Percentiles rank a stretch among this genome's conserved stretches.
Evolutionary conservation across 1,140 invertebrate genomes (phyloP).

Genomic region (Rhynchophorus ferrugineus): DNA sequence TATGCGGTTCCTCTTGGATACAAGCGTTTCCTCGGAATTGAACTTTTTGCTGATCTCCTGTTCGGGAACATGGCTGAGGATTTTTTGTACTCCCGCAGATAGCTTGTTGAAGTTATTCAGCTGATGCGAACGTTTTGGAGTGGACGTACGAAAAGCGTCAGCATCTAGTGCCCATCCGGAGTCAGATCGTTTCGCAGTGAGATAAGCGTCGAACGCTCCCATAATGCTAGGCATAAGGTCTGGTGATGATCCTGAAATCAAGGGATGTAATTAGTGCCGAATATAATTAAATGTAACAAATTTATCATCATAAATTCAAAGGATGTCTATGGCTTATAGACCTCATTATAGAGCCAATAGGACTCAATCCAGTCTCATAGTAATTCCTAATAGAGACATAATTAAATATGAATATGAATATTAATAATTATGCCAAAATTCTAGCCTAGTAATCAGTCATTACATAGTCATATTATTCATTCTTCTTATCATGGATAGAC

Average conservation of each 20-base stretch:
- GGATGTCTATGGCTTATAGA: too few species aligned
- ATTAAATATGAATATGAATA: too few species aligned
- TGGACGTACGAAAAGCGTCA: conserved; percentile 13
- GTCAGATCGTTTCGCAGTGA: conserved; percentile 18
- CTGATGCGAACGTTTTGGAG: conserved; percentile 29
- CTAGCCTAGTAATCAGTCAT: too few species aligned
- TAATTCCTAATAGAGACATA: too few species aligned
- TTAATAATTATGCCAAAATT: too few species aligned
- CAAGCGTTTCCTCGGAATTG: conserved; percentile 44
- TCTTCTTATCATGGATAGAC: too few species aligned
- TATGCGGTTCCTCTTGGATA: conserved; percentile 32
- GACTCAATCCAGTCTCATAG: too few species aligned
- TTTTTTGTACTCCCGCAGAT: conserved; percentile 51
- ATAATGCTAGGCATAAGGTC: conserved; percentile 41
- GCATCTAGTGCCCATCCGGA: conserved; percentile 6
- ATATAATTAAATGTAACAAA: too few species aligned
- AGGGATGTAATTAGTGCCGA: too few species aligned
- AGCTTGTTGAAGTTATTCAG: conserved; percentile 44
- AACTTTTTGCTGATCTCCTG: conserved; percentile 42
- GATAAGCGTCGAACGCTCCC: conserved; percentile 38
- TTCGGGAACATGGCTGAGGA: conserved; percentile 46
- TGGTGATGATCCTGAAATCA: conserved; percentile 36
- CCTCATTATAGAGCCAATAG: too few species aligned
- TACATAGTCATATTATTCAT: too few species aligned
- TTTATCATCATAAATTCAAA: too few species aligned